Conservation (phyloP, 2,888 invertebrate species). For the Selenia dentaria region DNA sequence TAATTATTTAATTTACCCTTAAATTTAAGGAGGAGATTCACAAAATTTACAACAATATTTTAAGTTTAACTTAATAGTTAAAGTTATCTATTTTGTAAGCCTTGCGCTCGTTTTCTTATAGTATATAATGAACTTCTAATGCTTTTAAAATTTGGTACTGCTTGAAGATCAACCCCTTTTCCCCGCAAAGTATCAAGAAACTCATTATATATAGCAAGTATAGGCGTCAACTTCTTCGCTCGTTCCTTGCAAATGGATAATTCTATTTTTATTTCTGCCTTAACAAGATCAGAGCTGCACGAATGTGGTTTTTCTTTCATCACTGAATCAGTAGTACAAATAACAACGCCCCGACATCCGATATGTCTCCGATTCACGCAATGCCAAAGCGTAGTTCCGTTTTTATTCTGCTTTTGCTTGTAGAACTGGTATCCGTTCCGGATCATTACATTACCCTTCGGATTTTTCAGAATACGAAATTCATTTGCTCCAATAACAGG, state of each 20-base stretch:
- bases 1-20: too few relatives aligned
- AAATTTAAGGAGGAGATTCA: too few relatives aligned
- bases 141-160: constrained; percentile 1
- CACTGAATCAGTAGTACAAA: background rate
- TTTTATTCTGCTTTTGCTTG: background rate
- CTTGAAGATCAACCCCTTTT: constrained; percentile 2
- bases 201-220: constrained; percentile 2
- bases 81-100: too few relatives aligned
- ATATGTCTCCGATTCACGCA: background rate
- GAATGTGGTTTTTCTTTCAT: background rate
- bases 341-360: background rate
- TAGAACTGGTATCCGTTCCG: background rate
- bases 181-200: constrained; percentile 3
- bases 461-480: background rate
- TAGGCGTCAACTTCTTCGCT: constrained; percentile 1
- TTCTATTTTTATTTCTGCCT: background rate
- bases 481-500: background rate
- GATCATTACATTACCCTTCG: background rate
- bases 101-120: background rate
- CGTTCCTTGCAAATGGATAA: constrained; percentile 3
- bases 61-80: too few relatives aligned
- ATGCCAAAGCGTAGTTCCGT: background rate
- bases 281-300: background rate
- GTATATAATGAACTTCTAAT: background rate
- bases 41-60: too few relatives aligned